Conservation (phyloP, 2,113 vertebrate species). For the Climacteris rufus region DNA sequence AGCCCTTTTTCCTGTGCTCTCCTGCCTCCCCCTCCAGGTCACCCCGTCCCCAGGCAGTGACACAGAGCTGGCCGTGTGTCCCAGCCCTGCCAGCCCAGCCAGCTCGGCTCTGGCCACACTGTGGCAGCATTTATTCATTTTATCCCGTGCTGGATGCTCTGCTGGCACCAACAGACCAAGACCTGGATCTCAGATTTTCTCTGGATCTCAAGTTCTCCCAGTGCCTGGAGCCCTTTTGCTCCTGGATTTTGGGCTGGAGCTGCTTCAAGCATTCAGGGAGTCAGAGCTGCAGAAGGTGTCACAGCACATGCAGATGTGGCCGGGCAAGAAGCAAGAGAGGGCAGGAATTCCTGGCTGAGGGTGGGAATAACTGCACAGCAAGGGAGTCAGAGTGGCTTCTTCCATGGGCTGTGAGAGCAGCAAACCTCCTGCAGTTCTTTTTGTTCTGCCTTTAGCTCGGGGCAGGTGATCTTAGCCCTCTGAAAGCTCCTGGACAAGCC, state of each 20-base stretch:
- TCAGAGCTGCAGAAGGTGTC: not conserved
- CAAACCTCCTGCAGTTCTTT: not conserved
- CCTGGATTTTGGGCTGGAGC: not conserved
- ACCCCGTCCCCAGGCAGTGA: not conserved
- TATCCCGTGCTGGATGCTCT: rapidly evolving
- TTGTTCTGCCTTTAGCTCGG: not conserved
- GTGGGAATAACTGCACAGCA: not conserved
- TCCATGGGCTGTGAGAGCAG: not conserved
- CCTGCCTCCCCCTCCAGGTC: not conserved
- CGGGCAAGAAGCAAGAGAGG: not conserved
- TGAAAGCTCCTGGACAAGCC: not conserved
- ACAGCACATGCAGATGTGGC: rapidly evolving
- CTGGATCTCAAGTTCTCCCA: not conserved
- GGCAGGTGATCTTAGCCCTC: not conserved
- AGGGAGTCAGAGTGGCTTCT: not conserved
- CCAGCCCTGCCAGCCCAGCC: not conserved
- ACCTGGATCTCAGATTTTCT: not conserved
- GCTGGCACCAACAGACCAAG: not conserved
- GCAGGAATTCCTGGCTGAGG: not conserved
- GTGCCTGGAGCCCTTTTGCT: not conserved
- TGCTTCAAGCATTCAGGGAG: not conserved
- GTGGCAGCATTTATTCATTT: constrained; percentile 39
- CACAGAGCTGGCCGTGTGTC: not conserved
- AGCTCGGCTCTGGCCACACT: not conserved
- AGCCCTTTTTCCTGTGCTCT: not conserved